Conservation (phyloP, 53 echinoderm and acorn worm genomes). For the Temnopleurus reevesii region DNA sequence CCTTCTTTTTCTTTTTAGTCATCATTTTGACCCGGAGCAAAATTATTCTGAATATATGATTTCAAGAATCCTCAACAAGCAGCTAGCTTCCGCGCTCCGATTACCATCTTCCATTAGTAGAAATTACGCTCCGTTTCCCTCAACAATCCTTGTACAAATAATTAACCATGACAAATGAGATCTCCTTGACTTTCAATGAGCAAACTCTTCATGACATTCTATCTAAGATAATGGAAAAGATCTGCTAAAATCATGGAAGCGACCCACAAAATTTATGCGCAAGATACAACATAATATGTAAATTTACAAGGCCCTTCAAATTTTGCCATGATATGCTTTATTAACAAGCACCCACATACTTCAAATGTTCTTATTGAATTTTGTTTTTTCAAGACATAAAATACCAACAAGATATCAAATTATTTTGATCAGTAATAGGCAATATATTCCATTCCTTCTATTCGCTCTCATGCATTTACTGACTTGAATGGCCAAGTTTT, state of each 20-base stretch:
- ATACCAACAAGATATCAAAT: neutral
- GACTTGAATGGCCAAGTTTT: no score
- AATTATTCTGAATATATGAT: neutral
- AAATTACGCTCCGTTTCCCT: conserved; percentile 10
- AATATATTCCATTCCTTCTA: no score
- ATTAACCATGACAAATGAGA: conserved; percentile 31
- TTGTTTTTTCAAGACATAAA: neutral
- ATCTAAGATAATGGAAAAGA: neutral
- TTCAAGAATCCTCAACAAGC: neutral
- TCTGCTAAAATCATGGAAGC: neutral
- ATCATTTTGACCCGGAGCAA: neutral
- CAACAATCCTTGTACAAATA: neutral
- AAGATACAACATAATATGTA: no score
- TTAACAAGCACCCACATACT: conserved; percentile 9
- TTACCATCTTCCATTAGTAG: neutral
- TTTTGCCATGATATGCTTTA: neutral
- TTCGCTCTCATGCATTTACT: no score
- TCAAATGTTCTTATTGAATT: neutral
- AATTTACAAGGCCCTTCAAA: conserved; percentile 21
- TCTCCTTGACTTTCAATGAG: conserved; percentile 20
- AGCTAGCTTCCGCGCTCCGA: neutral
- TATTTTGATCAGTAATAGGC: no score
- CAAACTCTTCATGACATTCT: conserved; percentile 13
- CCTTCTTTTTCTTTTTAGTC: neutral
- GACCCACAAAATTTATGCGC: no score